Evolutionary conservation across 1,140 invertebrate genomes (phyloP), one percentile per base, ranked within the genome.

Genomic region (Drosophila pseudoobscura): DNA sequence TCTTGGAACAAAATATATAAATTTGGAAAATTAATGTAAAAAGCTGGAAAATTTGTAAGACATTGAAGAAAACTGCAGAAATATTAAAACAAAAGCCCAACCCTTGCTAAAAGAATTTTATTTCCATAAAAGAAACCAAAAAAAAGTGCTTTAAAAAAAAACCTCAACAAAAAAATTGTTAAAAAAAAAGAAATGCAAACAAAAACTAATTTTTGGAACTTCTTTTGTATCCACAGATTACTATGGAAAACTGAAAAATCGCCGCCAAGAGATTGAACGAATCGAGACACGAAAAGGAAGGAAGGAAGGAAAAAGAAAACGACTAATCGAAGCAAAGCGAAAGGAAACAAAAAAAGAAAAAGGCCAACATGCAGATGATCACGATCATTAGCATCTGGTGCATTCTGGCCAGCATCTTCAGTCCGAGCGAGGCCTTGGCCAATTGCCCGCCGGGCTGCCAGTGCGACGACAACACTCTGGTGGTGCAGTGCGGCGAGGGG

Each of bases 401-500:
- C 46, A 71, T 84, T 29, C 13, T 58, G 60, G 59, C 54, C 64
- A 53, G 59, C 50, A 39, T 69, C 35, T 39, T 39, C 35, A 39
- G 35, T 39, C 39, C 54, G 66, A 50, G 60, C 59, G 51, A 53
- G 66, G 44, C 60, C 54, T 54, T 94, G 65, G 93, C 93, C 20
- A 94, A 94, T 65, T 97, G 97, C 90, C 97, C 96, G 0, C 94
- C 91, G 46, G 95, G 95, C 46, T 98, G 97, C 90, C 94, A 93
- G 88, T 98, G 97, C 92, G 96, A 98, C 91, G 97, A 98, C 80
- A 96, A 97, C 52, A 97, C 95, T 0, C 94, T 97, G 47, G 94
- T 96, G 8, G 97, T 97, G 2, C 94, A 95, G 47, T 98, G 97
- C 91, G 94, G 96, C 73, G 95, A 95, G 79, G 96, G 95, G 71